Evolutionary conservation across 2,797 vertebrate genomes (phyloP), one percentile per base, ranked within the genome.

Genomic region (Alosa sapidissima): DNA sequence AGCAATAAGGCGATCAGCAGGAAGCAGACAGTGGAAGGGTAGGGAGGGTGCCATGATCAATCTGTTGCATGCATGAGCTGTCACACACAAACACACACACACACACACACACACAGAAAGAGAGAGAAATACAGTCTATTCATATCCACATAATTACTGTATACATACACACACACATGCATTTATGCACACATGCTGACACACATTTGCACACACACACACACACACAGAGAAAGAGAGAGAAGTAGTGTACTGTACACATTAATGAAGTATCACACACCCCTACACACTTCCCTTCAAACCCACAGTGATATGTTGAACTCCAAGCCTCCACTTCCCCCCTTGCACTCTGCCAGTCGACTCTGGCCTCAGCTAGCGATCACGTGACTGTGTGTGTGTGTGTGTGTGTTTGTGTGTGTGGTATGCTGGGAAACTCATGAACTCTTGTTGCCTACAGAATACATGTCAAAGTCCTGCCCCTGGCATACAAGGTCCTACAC

Each of bases 1-100:
- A 75, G 68, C 68, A 75, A 41, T 75, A 75, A 75, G 68, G 13
- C 68, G 16, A 33, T 36, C 68, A 7, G 36, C 33, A 45, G 36
- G 33, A 75, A 75, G 68, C 6, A 14, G 33, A 72, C 2, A 36
- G 41, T 36, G 33, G 65, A 72, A 13, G 5, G 68, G 33, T 36
- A 14, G 33, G 68, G 36, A 16, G 33, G 54, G 28, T 36, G 33
- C 33, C 16, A 68, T 45, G 68, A 75, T 75, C 68, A 75, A 75
- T 75, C 68, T 75, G 68, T 75, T 75, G 68, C 68, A 75, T 75
- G 68, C 68, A 41, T 75, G 68, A 75, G 68, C 33, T 41, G 68
- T 75, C 68, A 41, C 13, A 41, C 68, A 16, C 68, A 68, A 10
- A 68, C 9, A 36, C 62, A 68, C 62, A 36, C 28, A 68, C 62